Percentiles rank a stretch among this genome's conserved stretches.
phyloP scores from a whole-genome alignment of 2,113 vertebrate species.

The Xenopus laevis region DNA sequence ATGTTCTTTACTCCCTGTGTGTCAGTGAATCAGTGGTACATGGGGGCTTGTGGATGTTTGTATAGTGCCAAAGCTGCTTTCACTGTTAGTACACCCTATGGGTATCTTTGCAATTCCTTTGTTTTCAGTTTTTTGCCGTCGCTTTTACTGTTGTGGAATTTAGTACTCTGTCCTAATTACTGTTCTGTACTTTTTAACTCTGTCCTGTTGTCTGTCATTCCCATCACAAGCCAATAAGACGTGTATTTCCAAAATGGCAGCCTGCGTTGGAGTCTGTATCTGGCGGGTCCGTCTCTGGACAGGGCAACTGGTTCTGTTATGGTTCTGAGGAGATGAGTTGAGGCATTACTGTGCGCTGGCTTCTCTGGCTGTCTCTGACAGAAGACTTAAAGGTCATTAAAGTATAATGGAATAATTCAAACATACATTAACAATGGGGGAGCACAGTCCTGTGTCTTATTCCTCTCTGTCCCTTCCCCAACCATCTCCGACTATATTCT shows the following conservation, averaged over 20 bases:
- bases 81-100: slow-evolving; percentile 85
- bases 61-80: slow-evolving; percentile 98
- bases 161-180: slow-evolving; percentile 63
- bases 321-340: not conserved
- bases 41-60: slow-evolving; percentile 96
- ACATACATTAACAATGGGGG: no score
- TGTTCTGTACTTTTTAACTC: slow-evolving; percentile 44
- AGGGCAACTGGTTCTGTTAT: not conserved
- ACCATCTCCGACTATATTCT: no score
- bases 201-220: slow-evolving; percentile 32
- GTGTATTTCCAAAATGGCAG: slow-evolving; percentile 14
- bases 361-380: not conserved
- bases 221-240: slow-evolving; percentile 20
- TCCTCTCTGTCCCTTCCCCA: no score
- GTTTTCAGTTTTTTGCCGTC: slow-evolving; percentile 75
- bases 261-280: slow-evolving; percentile 18
- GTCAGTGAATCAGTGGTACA: slow-evolving; percentile 97
- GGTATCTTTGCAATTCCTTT: slow-evolving; percentile 74
- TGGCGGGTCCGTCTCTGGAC: slow-evolving; percentile 2
- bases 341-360: not conserved
- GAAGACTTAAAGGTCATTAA: slow-evolving; percentile 13
- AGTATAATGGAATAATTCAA: no score
- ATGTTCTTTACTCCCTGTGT: slow-evolving; percentile 82
- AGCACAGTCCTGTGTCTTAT: no score
- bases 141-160: slow-evolving; percentile 97